phyloP scores from a whole-genome alignment of 2,113 vertebrate genomes.

The Rhinichthys klamathensis region DNA sequence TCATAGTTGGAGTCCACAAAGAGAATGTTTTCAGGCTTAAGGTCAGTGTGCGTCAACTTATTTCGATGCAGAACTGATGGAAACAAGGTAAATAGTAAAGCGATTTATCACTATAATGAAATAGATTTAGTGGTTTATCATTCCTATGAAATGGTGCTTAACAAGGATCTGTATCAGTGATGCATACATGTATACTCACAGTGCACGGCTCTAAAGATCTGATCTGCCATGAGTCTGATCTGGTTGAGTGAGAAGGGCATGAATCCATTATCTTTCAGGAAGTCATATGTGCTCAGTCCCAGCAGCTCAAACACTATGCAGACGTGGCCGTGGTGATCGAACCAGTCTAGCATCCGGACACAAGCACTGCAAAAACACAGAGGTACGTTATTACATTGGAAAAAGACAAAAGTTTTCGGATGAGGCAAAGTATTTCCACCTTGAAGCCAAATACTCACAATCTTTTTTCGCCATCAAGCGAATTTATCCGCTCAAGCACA shows the following conservation, averaged over 20 bases:
- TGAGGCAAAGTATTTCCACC: neutral
- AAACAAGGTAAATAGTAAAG: slow-evolving; percentile 40
- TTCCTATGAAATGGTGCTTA: neutral
- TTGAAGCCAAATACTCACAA: slow-evolving; percentile 66
- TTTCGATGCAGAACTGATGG: slow-evolving; percentile 91
- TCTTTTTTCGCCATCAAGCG: slow-evolving; percentile 82
- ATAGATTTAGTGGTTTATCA: too few species aligned
- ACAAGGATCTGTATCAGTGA: neutral
- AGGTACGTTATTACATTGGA: neutral
- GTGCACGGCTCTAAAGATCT: slow-evolving; percentile 90
- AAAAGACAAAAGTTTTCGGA: too few species aligned
- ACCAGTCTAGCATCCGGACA: slow-evolving; percentile 94
- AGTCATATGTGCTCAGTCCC: slow-evolving; percentile 92
- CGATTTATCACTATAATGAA: slow-evolving; percentile 35
- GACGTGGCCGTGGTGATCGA: slow-evolving; percentile 89
- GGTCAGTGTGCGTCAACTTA: slow-evolving; percentile 95
- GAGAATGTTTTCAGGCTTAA: slow-evolving; percentile 98
- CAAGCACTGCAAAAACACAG: slow-evolving; percentile 76
- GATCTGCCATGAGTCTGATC: slow-evolving; percentile 90
- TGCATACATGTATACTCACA: slow-evolving; percentile 79
- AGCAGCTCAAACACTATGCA: slow-evolving; percentile 95
- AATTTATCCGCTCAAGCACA: slow-evolving; percentile 89
- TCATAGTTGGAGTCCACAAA: slow-evolving; percentile 92
- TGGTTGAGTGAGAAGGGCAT: slow-evolving; percentile 90
- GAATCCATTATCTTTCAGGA: slow-evolving; percentile 88